These are phyloP conservation scores for Gasterosteus aculeatus DNA, from an alignment of 2,113 vertebrate genomes.

Conservation along the genomic window DNA sequence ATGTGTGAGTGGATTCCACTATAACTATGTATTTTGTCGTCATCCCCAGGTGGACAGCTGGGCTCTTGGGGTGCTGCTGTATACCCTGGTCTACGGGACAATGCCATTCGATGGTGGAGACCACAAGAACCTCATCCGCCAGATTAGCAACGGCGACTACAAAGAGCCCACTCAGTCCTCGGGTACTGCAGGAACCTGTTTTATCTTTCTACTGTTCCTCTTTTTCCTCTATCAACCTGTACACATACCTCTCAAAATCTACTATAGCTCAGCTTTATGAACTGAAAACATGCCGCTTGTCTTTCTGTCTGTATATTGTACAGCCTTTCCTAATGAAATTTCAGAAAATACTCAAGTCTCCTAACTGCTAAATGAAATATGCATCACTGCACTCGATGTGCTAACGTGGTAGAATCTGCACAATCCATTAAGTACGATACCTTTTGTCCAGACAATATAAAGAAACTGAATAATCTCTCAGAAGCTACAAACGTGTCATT, in stretches of 20 bases:
- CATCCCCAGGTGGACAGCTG: constrained; percentile 94
- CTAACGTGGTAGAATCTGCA: neutral
- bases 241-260: neutral
- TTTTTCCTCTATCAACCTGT: constrained; percentile 3
- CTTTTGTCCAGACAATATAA: neutral
- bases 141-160: constrained; percentile 99
- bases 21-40: neutral
- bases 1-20: neutral
- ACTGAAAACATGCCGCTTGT: neutral
- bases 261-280: neutral
- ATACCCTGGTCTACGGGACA: constrained; percentile 96
- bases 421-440: neutral
- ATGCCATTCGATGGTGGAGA: constrained; percentile 99
- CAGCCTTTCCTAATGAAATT: neutral
- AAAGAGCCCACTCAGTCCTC: constrained; percentile 97
- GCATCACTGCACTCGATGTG: neutral
- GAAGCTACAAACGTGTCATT: neutral
- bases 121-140: constrained; percentile 97
- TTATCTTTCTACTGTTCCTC: neutral
- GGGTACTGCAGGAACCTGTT: constrained; percentile 80
- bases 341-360: constrained; percentile 14
- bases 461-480: neutral
- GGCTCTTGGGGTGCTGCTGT: constrained; percentile 97
- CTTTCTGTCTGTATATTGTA: constrained; percentile 10
- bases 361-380: constrained; percentile 17